These are phyloP conservation scores for Lytechinus variegatus DNA, from an alignment of 35 echinoderm and acorn worm genomes.

Conservation along the genomic window DNA sequence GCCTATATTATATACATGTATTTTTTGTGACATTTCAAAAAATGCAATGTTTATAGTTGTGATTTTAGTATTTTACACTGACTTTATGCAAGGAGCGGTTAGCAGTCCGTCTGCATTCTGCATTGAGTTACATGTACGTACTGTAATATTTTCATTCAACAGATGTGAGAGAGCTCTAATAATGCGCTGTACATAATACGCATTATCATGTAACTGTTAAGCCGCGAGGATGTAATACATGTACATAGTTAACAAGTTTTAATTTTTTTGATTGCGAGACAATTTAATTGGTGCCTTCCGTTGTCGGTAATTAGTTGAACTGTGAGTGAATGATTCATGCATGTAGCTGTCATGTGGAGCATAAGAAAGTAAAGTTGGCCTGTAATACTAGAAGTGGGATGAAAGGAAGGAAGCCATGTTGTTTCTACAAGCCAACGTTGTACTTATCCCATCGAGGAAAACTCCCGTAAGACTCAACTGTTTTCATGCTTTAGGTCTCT, in stretches of 20 bases:
- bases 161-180: too few species aligned
- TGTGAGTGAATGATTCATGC: background rate
- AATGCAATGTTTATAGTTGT: too few species aligned
- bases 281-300: background rate
- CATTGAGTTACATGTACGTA: background rate
- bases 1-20: too few species aligned
- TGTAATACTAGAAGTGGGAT: background rate
- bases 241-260: background rate
- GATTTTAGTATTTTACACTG: too few species aligned
- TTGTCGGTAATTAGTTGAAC: background rate
- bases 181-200: background rate
- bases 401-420: background rate
- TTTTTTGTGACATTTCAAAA: too few species aligned
- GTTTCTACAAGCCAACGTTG: background rate
- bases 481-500: too few species aligned
- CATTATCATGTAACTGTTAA: background rate
- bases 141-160: background rate
- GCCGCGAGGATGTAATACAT: background rate
- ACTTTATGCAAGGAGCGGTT: background rate
- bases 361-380: background rate
- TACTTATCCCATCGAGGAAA: background rate
- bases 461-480: background rate
- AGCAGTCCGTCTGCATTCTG: background rate
- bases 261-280: slow-evolving; percentile 2
- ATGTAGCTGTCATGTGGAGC: background rate